Base-by-base conservation (phyloP, 2,888 invertebrate genomes). In the Saturnia pavonia region DNA sequence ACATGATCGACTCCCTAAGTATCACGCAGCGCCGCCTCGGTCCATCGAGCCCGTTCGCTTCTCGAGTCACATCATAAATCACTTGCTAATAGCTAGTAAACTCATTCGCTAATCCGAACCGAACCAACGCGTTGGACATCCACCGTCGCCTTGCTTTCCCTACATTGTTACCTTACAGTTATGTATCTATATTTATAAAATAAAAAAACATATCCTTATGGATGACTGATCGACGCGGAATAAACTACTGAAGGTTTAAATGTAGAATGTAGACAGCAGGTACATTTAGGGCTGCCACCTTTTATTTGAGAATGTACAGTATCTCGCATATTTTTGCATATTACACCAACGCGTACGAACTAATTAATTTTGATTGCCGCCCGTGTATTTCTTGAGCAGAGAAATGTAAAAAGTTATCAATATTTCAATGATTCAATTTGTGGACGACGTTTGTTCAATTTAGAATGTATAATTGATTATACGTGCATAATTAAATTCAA, bases 61-160 rank as follows among this genome's bases (percentile, higher is more conserved):
- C 85, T 76, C 80, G 82, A 84, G 88, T 89, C 91, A 88, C 88
- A 87, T 91, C 90, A 90, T 93, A 93, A 93, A 93, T 93, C 92
- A 92, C 89, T 74, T 80, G 81, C 89, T 93, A 93, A 92, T 92
- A 91, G 91, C 89, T 89, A 86, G 89, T 89, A 90, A 91, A 90
- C 88, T 89, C 90, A 90, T 90, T 91, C 90, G 92, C 92, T 92
- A 92, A 93, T 92, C 91, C 90, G 88, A 88, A 84, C 85, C 87
- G 82, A 88, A 89, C 86, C 81, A 84, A 80, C 81, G 79, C 80
- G 82, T 34, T 48, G 51, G 68, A 51, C 48, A 54, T 54, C 27
- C 45, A n/a, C 48, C n/a, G 63, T 45, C 22, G 48, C 19, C 48
- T 65, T 22, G 68, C 57, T 68, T 51, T 68, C 54, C 68, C 68